These are phyloP conservation scores for Pogonomyrmex californicus DNA, from an alignment of 1,140 invertebrate genomes.

Conservation along the genomic window DNA sequence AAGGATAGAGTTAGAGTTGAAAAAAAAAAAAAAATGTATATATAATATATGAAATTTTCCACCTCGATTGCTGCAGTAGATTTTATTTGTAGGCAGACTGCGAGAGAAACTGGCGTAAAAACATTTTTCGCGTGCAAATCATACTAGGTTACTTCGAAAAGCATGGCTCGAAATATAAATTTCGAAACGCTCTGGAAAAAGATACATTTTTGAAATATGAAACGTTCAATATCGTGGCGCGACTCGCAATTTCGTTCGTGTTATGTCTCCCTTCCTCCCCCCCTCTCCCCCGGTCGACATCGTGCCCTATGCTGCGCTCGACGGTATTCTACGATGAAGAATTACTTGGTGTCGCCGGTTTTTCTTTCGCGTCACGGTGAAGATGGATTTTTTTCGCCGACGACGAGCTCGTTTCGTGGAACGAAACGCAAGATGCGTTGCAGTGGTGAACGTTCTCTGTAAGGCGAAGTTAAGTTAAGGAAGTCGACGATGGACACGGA, in stretches of 20 bases:
- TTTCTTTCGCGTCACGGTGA: slow-evolving; percentile 29
- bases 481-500: slow-evolving; percentile 28
- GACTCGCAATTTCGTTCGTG: not conserved
- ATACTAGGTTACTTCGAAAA: not conserved
- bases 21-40: slow-evolving; percentile 1
- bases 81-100: not conserved
- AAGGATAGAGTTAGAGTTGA: not conserved
- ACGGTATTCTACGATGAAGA: not conserved
- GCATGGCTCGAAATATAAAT: not conserved
- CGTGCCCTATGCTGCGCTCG: not conserved
- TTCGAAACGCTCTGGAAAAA: not conserved
- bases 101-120: not conserved
- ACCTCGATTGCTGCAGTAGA: not conserved
- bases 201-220: slow-evolving; percentile 21
- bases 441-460: slow-evolving; percentile 21
- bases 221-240: not conserved
- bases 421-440: slow-evolving; percentile 16
- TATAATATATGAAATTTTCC: not conserved
- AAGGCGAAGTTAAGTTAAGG: slow-evolving; percentile 16
- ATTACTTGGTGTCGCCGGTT: slow-evolving; percentile 11
- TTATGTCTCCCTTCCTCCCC: not conserved
- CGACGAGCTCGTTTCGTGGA: slow-evolving; percentile 30
- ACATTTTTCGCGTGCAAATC: not conserved
- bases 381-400: slow-evolving; percentile 36
- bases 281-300: not conserved